Base-by-base conservation (phyloP, 2,113 vertebrate genomes). In the Pteruthius melanotis region DNA sequence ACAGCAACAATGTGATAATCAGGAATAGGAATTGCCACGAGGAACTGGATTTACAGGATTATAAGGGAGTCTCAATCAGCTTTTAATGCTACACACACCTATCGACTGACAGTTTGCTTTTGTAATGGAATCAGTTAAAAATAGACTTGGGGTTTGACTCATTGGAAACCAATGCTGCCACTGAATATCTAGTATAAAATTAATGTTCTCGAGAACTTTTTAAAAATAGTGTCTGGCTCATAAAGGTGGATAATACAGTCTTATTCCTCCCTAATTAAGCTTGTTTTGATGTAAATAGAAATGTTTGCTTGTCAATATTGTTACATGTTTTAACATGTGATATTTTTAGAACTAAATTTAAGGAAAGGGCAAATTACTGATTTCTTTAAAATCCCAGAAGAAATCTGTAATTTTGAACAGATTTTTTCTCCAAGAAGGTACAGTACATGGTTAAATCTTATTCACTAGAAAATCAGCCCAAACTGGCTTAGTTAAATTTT, bases 221-320 rank as follows among this genome's bases (percentile, higher is more conserved):
- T 47, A 4, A 47, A 80, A 82, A 70, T 18, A 27, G 13, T 77
- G 9, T 57, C 71, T 80, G 52, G 10, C 39, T 91, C 3, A 0
- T 54, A 26, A 83, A 59, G 50, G 27, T 75, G 49, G 35, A 35
- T 37, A 68, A 8, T 37, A 63, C 31, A 71, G 28, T 74, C n/a
- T 87, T 89, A 49, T 3, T 74, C 5, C 18, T 87, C 33, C 93
- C 11, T 39, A 72, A 10, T 53, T 14, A 82, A 84, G 22, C 39
- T 70, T 53, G 22, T 22, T 91, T 66, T 60, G 8, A 13, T 66
- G 10, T 47, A 42, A 61, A 40, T 26, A 53, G 27, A 70, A 82
- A 83, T 81, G 76, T 83, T 94, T 92, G 56, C 85, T 92, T 94
- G 60, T 92, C 93, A 71, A 18, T 94, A 86, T 31, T 70, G 15